These are phyloP conservation scores for Buathra laborator DNA, from an alignment of 2,888 invertebrate species.

Conservation along the genomic window DNA sequence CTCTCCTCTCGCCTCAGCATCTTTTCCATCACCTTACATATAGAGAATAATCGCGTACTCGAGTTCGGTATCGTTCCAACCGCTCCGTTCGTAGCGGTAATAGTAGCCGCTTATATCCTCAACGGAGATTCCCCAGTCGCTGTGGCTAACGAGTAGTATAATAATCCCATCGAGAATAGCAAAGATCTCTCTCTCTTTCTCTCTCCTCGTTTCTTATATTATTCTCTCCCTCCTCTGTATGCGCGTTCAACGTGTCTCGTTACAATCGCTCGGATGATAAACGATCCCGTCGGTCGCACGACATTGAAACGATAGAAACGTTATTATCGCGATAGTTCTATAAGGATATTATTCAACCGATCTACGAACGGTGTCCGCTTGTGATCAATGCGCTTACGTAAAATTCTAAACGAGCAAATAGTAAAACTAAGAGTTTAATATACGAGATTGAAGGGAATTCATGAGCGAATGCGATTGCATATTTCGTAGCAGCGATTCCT, in stretches of 20 bases:
- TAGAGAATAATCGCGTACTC: constrained; percentile 23
- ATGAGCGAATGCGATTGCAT: constrained; percentile 35
- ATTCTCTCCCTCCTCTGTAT: constrained; percentile 4
- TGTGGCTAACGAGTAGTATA: constrained; percentile 50
- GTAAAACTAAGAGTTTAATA: constrained; percentile 19
- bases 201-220: background rate
- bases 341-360: constrained; percentile 67
- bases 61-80: background rate
- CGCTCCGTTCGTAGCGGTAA: background rate
- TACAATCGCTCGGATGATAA: constrained; percentile 67
- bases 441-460: constrained; percentile 28
- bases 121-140: constrained; percentile 38
- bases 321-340: constrained; percentile 66
- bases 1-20: constrained; percentile 43
- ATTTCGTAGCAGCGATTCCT: constrained; percentile 2
- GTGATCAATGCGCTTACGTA: constrained; percentile 66
- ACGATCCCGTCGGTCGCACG: constrained; percentile 60
- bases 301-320: constrained; percentile 73
- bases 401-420: constrained; percentile 46
- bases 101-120: constrained; percentile 19
- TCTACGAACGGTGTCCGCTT: constrained; percentile 41
- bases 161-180: constrained; percentile 37
- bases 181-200: background rate
- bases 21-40: constrained; percentile 30
- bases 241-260: constrained; percentile 60